Percentiles rank a stretch among this genome's conserved stretches.
These are phyloP conservation scores for Carduelis carduelis DNA, from an alignment of 2,797 vertebrate genomes.

Conservation along the genomic window DNA sequence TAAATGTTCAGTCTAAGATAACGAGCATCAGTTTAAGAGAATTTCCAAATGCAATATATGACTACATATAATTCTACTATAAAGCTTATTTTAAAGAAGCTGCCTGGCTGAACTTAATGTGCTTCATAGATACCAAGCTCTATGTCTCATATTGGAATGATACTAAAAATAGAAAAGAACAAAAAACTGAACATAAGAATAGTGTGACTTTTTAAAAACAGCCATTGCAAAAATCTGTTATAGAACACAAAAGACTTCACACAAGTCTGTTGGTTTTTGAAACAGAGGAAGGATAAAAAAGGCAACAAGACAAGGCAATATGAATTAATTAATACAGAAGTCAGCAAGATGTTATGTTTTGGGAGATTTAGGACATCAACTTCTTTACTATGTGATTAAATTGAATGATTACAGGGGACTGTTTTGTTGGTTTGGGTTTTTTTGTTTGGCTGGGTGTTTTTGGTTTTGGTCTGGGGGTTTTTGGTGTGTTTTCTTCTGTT, in stretches of 20 bases:
- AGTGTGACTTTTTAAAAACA: background rate
- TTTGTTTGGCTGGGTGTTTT: background rate
- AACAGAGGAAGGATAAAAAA: background rate
- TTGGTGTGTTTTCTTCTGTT: background rate
- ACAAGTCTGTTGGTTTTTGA: background rate
- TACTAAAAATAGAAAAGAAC: background rate
- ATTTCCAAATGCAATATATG: background rate
- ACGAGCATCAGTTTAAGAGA: background rate
- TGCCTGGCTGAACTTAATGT: background rate
- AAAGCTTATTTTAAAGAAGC: background rate
- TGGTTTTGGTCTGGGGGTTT: accelerated
- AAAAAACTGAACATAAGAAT: background rate
- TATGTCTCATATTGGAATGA: background rate
- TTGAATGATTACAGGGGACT: accelerated
- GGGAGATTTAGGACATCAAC: background rate
- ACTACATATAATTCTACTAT: background rate
- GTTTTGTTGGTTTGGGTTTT: background rate
- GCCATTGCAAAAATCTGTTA: background rate
- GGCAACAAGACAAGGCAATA: background rate
- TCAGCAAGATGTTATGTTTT: background rate
- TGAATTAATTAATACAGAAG: background rate
- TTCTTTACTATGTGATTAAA: background rate
- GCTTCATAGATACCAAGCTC: background rate
- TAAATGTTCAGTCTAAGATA: background rate
- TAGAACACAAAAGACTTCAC: background rate